A percentile compares a stretch with the other conserved stretches of the same genome.
Conservation (phyloP, 2,888 invertebrate genomes). For the Linnaemya tessellans region DNA sequence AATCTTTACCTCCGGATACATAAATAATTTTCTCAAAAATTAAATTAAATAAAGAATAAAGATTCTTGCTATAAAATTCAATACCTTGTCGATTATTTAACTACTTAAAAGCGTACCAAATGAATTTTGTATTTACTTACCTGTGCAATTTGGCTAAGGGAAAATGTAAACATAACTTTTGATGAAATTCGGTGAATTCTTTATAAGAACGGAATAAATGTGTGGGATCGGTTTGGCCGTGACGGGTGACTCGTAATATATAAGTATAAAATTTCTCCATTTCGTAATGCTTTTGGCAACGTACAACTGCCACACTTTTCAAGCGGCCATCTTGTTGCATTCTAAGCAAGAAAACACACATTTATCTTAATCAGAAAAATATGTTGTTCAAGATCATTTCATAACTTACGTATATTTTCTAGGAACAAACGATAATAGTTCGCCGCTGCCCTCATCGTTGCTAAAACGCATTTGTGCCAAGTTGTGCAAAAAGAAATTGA, state of each 20-base stretch:
- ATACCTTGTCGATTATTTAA: too few relatives aligned
- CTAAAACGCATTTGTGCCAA: slow-evolving; percentile 96
- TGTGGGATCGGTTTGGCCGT: slow-evolving; percentile 92
- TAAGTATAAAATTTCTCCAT: slow-evolving; percentile 99
- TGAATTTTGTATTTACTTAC: slow-evolving; percentile 84
- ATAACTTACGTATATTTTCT: slow-evolving; percentile 93
- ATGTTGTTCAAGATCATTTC: not conserved
- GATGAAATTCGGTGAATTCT: slow-evolving; percentile 98
- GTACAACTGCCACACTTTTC: slow-evolving; percentile 91
- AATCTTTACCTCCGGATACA: not conserved
- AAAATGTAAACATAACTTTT: slow-evolving; percentile 95
- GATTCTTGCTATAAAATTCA: too few relatives aligned
- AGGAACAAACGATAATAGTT: slow-evolving; percentile 96
- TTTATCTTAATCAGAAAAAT: not conserved
- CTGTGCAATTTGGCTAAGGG: slow-evolving; percentile 95
- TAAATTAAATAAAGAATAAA: not conserved
- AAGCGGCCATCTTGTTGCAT: slow-evolving; percentile 95
- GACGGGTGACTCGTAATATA: slow-evolving; percentile 91
- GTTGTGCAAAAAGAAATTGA: slow-evolving; percentile 99
- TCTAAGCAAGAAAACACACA: slow-evolving; percentile 83
- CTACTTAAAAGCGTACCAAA: not conserved
- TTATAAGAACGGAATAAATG: slow-evolving; percentile 97
- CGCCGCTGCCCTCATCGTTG: slow-evolving; percentile 92
- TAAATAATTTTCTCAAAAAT: slow-evolving; percentile 14
- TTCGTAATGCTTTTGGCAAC: slow-evolving; percentile 97